Base-by-base conservation (phyloP, 2,113 vertebrate species). In the Montifringilla adamsi region DNA sequence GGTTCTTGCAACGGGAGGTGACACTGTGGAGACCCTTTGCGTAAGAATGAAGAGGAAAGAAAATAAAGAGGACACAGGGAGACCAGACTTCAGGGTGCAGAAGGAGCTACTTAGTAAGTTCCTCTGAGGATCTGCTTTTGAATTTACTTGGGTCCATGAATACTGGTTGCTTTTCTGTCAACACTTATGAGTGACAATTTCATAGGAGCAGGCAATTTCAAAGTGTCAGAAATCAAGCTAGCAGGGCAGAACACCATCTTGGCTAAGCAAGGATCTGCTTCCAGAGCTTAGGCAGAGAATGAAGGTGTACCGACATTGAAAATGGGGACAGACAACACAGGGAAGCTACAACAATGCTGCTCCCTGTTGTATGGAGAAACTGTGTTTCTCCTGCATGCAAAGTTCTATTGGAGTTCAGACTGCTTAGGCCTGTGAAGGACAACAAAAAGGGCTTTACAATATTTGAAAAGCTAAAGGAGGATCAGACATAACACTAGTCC, bases 11-110 rank as follows among this genome's bases (percentile, higher is more conserved):
- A 15, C 21, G 68, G 22, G 3, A 8, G 1, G 33, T 3, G 6
- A 28, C 26, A 68, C 0, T 0, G 10, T 14, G 26, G 43, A 87
- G 19, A 74, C 6, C 2, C 8, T 20, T 37, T 30, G 10, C 19
- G 5, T 22, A 63, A 63, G 10, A 20, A 79, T 15, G 22, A 68
- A 87, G 4, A 3, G 9, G 8, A 60, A 88, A 69, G 10, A 30
- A 84, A 74, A 58, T 9, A 37, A 53, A 64, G 27, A 4, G 1
- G 30, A 31, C 31, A 47, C 0, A 0, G 11, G 26, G 2, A 63
- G 14, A 50, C 5, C 5, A 73, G 53, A 33, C 8, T 63, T 63
- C 7, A 39, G 60, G 4, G 37, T 52, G 14, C 53, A 56, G 43
- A 74, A 78, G 22, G 13, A 87, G 14, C 15, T 68, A 33, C 26